Conservation (phyloP, 2,888 invertebrate genomes). For the Agonopterix arenella region DNA sequence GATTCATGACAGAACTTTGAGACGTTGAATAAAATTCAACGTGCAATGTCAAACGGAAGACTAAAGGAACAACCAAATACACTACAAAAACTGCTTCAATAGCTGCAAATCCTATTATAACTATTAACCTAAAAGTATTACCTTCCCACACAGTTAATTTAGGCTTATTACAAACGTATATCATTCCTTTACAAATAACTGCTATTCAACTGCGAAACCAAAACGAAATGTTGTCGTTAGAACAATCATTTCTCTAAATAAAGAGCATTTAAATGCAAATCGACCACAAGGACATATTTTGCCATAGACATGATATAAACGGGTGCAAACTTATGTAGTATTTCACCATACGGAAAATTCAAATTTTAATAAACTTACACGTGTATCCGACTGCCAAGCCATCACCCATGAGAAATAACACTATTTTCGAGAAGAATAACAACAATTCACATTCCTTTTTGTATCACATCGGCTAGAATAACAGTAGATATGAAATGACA, state of each 20-base stretch:
- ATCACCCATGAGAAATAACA: constrained; percentile 73
- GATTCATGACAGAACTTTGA: no score
- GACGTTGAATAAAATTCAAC: no score
- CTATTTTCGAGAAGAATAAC: constrained; percentile 58
- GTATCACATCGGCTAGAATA: constrained; percentile 60
- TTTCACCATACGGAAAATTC: neutral
- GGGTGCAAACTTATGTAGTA: neutral
- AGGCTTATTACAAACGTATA: neutral
- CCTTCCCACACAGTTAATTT: constrained; percentile 15
- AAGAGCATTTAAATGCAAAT: constrained; percentile 52
- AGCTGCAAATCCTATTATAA: constrained; percentile 30
- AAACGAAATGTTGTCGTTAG: constrained; percentile 26
- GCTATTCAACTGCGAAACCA: neutral
- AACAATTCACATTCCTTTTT: constrained; percentile 64
- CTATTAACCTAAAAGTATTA: constrained; percentile 19
- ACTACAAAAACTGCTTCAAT: neutral
- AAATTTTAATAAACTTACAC: constrained; percentile 49
- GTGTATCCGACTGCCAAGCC: constrained; percentile 76
- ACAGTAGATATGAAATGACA: constrained; percentile 65
- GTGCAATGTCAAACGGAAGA: no score
- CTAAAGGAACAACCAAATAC: neutral
- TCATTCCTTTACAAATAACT: neutral
- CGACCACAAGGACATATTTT: constrained; percentile 57
- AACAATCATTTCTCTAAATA: constrained; percentile 36
- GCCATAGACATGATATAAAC: constrained; percentile 2